phyloP scores from a whole-genome alignment of 2,797 vertebrate species.

The Chanos chanos region DNA sequence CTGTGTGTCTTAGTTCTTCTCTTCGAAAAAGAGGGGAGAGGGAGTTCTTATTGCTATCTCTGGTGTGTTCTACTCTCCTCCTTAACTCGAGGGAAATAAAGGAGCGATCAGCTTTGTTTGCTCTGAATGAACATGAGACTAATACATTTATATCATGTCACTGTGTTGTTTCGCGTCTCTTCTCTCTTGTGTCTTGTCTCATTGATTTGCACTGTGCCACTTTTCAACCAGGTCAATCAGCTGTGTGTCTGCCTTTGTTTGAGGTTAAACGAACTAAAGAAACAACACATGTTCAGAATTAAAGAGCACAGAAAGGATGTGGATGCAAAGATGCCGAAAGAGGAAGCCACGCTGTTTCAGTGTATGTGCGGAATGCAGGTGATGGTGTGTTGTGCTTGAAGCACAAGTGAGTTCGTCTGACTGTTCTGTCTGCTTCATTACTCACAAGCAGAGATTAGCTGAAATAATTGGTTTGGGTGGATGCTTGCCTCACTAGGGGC shows the following conservation, averaged over 20 bases:
- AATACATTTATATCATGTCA: slow-evolving; percentile 40
- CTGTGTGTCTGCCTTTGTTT: slow-evolving; percentile 38
- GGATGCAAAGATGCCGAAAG: too few species aligned
- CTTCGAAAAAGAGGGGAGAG: too few species aligned
- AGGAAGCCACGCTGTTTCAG: too few species aligned
- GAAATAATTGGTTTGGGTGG: slow-evolving; percentile 45
- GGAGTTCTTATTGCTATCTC: slow-evolving; percentile 20
- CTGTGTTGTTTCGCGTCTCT: slow-evolving; percentile 36
- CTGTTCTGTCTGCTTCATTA: slow-evolving; percentile 17
- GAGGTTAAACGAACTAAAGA: slow-evolving; percentile 29
- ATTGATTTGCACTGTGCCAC: slow-evolving; percentile 40
- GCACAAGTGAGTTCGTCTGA: not conserved
- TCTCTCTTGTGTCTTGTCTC: slow-evolving; percentile 36
- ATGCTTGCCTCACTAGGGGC: slow-evolving; percentile 33
- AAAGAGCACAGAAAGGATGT: slow-evolving; percentile 32
- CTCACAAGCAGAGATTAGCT: slow-evolving; percentile 37
- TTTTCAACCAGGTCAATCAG: slow-evolving; percentile 42
- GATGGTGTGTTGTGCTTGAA: too few species aligned
- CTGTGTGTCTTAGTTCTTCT: too few species aligned
- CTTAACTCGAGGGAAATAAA: slow-evolving; percentile 30
- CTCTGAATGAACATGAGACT: slow-evolving; percentile 32
- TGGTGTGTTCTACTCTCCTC: slow-evolving; percentile 30
- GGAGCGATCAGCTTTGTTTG: slow-evolving; percentile 14
- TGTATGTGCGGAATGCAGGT: too few species aligned
- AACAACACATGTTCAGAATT: too few species aligned